A percentile compares a stretch with the other conserved stretches of the same genome.
Conservation (phyloP, 2,888 invertebrate genomes). For the Amiota mariae region DNA sequence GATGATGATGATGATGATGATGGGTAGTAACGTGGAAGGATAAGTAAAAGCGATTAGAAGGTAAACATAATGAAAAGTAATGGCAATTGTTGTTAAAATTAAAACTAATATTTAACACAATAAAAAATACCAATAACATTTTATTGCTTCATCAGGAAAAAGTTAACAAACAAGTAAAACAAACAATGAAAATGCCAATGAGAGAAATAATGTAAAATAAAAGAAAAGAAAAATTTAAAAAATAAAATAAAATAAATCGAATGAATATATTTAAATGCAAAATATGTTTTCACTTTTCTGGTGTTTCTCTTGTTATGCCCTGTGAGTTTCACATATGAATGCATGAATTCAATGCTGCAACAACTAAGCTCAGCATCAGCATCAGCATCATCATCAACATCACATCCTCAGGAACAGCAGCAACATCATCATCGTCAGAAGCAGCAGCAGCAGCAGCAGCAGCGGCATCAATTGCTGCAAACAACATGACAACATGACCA, state of each 20-base stretch:
- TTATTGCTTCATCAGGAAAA: constrained; percentile 56
- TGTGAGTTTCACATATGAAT: constrained; percentile 22
- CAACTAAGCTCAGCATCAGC: not conserved
- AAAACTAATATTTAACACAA: constrained; percentile 22
- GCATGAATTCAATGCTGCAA: not conserved
- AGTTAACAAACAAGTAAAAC: constrained; percentile 30
- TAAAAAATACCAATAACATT: constrained; percentile 42
- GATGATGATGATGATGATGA: not conserved
- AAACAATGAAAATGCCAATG: not conserved
- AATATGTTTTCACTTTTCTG: constrained; percentile 29
- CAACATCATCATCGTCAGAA: no score
- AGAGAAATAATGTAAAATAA: not conserved
- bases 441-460: not conserved
- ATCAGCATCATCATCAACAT: no score
- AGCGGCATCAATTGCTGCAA: constrained; percentile 41
- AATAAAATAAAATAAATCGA: constrained; percentile 9
- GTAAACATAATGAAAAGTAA: constrained; percentile 17
- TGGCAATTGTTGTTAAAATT: not conserved
- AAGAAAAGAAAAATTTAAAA: not conserved
- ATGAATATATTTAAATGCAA: constrained; percentile 20
- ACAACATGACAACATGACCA: constrained; percentile 54
- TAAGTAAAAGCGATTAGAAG: not conserved
- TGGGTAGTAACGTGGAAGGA: not conserved
- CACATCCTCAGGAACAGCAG: not conserved
- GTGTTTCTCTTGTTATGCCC: constrained; percentile 20